Base-by-base conservation (phyloP, 2,113 vertebrate genomes). In the Polypterus senegalus region DNA sequence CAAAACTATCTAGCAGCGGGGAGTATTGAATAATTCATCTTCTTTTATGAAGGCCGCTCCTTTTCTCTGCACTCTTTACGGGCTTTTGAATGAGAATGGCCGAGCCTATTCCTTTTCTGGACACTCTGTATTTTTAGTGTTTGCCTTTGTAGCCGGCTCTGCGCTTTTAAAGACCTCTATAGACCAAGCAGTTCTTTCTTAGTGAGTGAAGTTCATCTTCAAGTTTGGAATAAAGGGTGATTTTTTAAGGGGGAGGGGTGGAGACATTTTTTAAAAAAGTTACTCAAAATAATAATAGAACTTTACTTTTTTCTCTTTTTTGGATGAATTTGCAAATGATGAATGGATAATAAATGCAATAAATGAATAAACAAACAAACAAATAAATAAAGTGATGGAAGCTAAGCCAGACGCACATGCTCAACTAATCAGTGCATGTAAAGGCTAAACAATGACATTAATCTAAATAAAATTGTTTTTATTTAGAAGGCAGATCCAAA, bases 141-240 rank as follows among this genome's bases (percentile, higher is more conserved):
- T 86, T 80, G 83, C 84, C 81, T 79, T 87, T 87, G 85, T 87
- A 75, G 76, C 68, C 65, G 71, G 81, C 76, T 81, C 83, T 77
- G 81, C 67, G 60, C 75, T 78, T 82, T 68, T 74, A 70, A 81
- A 81, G 81, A 76, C 76, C 71, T 88, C 83, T 86, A 84, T 80
- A 75, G 79, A 84, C 78, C 76, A 27, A 69, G 67, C 65, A 67
- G 63, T 73, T 79, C 81, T 86, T 83, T 84, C 27, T 27, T 27
- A 27, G 76, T 75, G 66, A 73, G 57, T 82, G 84, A 90, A 91
- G 89, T 92, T 92, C 91, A 94, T 85, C 86, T 84, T 89, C 90
- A 92, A 91, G 89, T 87, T 89, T 90, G 76, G 70, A 59, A 65
- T 70, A 77, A 73, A 68, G 65, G 63, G 66, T 70, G 59, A 68